Conservation (phyloP, 1,140 invertebrate genomes). For the Adelges cooleyi region DNA sequence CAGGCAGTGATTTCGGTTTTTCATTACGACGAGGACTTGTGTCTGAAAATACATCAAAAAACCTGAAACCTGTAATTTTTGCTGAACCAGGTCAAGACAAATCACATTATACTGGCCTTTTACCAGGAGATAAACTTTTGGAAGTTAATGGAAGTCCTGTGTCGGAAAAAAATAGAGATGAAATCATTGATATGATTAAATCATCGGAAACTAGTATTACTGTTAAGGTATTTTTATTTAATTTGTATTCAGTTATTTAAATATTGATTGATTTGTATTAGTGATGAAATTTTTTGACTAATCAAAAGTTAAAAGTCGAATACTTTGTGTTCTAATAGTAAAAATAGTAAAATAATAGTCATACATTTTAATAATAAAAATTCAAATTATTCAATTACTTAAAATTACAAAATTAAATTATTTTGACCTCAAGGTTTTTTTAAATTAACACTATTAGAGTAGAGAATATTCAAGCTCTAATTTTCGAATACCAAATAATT, state of each 20-base stretch:
- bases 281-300: no score
- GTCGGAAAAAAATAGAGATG: conserved; percentile 72
- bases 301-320: no score
- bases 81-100: conserved; percentile 75
- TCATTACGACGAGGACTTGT: conserved; percentile 77
- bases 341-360: no score
- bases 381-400: no score
- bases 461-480: no score
- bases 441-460: no score
- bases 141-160: conserved; percentile 82
- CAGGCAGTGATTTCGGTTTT: conserved; percentile 87
- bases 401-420: no score
- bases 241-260: neutral
- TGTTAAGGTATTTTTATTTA: conserved; percentile 56
- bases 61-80: conserved; percentile 64
- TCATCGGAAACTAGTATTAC: conserved; percentile 68
- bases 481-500: no score
- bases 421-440: no score
- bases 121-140: conserved; percentile 83
- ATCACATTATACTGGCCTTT: conserved; percentile 61
- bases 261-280: neutral
- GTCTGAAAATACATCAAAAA: conserved; percentile 44
- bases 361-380: no score
- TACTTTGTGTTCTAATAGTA: no score
- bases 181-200: conserved; percentile 86